phyloP scores from a whole-genome alignment of 2,888 invertebrate species.

The Camptogramma bilineatum region DNA sequence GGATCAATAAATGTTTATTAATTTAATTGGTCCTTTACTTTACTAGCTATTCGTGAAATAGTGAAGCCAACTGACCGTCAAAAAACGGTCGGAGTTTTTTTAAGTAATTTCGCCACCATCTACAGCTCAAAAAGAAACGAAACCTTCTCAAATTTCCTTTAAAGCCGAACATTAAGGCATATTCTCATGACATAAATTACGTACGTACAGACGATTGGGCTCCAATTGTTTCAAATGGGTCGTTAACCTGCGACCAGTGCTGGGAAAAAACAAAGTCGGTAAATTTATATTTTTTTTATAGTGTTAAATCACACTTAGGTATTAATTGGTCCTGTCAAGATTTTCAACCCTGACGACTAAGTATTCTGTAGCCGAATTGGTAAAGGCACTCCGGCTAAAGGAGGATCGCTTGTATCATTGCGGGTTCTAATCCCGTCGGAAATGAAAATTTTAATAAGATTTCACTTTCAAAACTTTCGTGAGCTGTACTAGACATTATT shows the following conservation, averaged over 20 bases:
- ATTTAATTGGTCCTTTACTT: not conserved
- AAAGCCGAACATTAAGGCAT: slow-evolving; percentile 46
- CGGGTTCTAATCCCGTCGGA: no score
- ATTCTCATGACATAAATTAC: slow-evolving; percentile 53
- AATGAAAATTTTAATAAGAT: no score
- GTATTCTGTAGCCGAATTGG: no score
- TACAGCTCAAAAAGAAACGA: slow-evolving; percentile 7
- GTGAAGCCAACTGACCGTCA: not conserved
- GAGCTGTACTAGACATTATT: no score
- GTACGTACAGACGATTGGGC: slow-evolving; percentile 42
- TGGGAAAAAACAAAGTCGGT: slow-evolving; percentile 58
- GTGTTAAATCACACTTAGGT: no score
- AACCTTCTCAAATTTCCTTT: slow-evolving; percentile 32
- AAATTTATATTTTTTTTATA: not conserved
- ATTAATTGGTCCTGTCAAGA: no score
- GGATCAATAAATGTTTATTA: no score
- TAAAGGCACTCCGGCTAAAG: no score
- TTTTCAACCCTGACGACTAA: no score
- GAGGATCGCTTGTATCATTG: no score
- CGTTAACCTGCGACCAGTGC: slow-evolving; percentile 59
- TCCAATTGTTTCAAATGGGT: slow-evolving; percentile 67
- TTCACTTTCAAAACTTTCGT: no score
- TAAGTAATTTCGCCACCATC: not conserved
- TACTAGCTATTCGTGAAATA: not conserved
- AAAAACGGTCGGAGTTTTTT: not conserved